Percentiles rank a stretch among this genome's conserved stretches.
Evolutionary conservation across 2,113 vertebrate genomes (phyloP).

Genomic region (Nibea albiflora): DNA sequence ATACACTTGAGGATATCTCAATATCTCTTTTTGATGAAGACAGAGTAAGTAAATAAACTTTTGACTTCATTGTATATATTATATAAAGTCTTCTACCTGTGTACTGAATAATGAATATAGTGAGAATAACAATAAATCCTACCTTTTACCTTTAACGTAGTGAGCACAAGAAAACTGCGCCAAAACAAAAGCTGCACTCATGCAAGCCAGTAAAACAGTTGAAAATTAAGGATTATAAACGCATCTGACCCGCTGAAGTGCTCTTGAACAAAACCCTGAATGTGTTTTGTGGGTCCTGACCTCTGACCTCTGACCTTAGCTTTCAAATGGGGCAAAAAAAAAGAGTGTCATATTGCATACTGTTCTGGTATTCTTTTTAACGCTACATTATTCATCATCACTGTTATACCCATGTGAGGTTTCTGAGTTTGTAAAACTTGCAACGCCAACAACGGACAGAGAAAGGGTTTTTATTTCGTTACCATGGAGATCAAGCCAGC

Average conservation of each 20-base stretch:
- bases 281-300: neutral
- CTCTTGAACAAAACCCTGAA: neutral
- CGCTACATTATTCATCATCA: neutral
- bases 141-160: too few species aligned
- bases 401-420: neutral
- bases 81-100: too few species aligned
- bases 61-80: too few species aligned
- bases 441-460: neutral
- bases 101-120: too few species aligned
- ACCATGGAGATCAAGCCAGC: slow-evolving; percentile 79
- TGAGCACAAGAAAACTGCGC: too few species aligned
- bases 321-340: neutral
- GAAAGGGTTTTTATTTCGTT: slow-evolving; percentile 69
- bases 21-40: too few species aligned
- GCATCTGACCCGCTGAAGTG: neutral
- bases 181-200: too few species aligned
- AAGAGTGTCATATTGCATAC: neutral
- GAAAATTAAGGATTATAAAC: too few species aligned
- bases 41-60: too few species aligned
- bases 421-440: neutral
- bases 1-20: too few species aligned
- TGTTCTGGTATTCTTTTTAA: neutral
- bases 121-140: too few species aligned
- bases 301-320: slow-evolving; percentile 13
- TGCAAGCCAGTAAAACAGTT: too few species aligned